phyloP scores from a whole-genome alignment of 2,797 vertebrate species.

The Helostoma temminkii region DNA sequence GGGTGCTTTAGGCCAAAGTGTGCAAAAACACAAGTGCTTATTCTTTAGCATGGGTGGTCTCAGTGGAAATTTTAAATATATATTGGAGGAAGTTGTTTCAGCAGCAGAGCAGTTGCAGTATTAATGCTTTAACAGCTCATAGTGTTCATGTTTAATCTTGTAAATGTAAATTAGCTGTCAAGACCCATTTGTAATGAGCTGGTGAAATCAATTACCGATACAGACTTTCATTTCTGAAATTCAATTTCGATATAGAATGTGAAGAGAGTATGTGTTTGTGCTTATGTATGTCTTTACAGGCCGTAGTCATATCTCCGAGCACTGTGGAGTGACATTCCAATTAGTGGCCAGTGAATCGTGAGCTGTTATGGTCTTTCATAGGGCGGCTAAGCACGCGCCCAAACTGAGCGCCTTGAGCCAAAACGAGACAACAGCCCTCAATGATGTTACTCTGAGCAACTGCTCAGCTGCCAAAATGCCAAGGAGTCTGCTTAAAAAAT shows the following conservation, averaged over 20 bases:
- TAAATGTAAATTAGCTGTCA: conserved; percentile 74
- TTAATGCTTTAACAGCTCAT: conserved; percentile 61
- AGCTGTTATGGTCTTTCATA: conserved; percentile 73
- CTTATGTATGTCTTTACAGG: conserved; percentile 61
- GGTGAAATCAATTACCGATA: conserved; percentile 76
- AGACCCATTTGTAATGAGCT: conserved; percentile 68
- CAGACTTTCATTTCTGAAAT: conserved; percentile 66
- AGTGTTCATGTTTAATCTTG: conserved; percentile 74
- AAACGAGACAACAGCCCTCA: conserved; percentile 67
- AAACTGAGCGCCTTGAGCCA: conserved; percentile 60
- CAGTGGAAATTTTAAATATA: conserved; percentile 23
- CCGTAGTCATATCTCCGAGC: conserved; percentile 68
- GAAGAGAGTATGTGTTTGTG: conserved; percentile 52
- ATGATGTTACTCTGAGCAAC: conserved; percentile 59
- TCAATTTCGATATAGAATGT: conserved; percentile 56
- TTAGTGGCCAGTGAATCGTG: conserved; percentile 85
- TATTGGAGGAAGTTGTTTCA: conserved; percentile 33
- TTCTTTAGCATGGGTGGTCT: conserved; percentile 28
- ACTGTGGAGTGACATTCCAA: conserved; percentile 80
- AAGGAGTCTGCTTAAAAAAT: conserved; percentile 46
- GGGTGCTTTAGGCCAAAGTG: conserved; percentile 28
- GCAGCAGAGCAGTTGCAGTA: conserved; percentile 46
- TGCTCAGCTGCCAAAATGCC: conserved; percentile 63
- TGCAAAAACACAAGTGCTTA: conserved; percentile 10
- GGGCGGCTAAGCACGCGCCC: conserved; percentile 66